Percentiles rank a stretch among this genome's conserved stretches.
phyloP scores from a whole-genome alignment of 1,140 invertebrate genomes.

The Drosophila bipectinata region DNA sequence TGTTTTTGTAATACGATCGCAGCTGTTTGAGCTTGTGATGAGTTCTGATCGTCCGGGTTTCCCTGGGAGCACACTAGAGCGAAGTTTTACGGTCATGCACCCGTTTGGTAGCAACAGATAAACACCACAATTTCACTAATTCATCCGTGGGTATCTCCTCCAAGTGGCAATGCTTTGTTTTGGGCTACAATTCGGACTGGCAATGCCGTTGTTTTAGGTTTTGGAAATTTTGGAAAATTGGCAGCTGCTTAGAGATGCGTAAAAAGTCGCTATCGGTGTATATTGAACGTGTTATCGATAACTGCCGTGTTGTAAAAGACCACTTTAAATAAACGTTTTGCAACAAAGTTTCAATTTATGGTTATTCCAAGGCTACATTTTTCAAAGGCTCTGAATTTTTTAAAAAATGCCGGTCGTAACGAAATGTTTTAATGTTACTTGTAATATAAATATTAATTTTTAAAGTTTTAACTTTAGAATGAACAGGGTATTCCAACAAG shows the following conservation, averaged over 20 bases:
- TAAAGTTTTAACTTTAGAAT: not conserved
- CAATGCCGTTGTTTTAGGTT: not conserved
- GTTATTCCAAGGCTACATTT: too few relatives aligned
- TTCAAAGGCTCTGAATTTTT: too few relatives aligned
- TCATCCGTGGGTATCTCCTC: not conserved
- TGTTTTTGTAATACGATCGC: constrained; percentile 4
- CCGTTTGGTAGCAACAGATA: not conserved
- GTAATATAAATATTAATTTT: too few relatives aligned
- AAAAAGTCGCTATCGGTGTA: not conserved
- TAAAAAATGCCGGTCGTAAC: too few relatives aligned
- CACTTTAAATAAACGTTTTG: too few relatives aligned
- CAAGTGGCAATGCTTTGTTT: not conserved
- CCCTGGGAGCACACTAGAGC: not conserved
- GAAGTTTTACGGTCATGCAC: not conserved
- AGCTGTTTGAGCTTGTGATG: constrained; percentile 17
- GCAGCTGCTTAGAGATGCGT: not conserved
- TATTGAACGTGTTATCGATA: too few relatives aligned
- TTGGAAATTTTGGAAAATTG: constrained; percentile 1
- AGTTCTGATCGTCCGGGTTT: not conserved
- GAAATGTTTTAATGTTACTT: too few relatives aligned
- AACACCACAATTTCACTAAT: not conserved
- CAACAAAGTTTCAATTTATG: too few relatives aligned
- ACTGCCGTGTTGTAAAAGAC: too few relatives aligned
- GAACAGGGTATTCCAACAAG: not conserved
- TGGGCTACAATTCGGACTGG: not conserved